Evolutionary conservation across 2,113 vertebrate genomes (phyloP), one percentile per base, ranked within the genome.

Genomic region (Tragelaphus buxtoni): DNA sequence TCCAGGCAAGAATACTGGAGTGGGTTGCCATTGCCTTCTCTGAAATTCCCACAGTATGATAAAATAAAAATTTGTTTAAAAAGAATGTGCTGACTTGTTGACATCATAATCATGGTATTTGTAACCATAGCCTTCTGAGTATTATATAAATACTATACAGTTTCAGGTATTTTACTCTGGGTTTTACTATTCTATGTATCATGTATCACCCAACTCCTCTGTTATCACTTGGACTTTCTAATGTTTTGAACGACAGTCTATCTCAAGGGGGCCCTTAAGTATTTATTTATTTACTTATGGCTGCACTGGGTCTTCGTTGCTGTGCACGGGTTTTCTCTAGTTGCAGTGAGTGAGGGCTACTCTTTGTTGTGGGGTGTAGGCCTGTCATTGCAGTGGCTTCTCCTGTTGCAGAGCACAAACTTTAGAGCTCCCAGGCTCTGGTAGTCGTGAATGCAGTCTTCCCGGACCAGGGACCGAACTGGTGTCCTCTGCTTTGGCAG

Each of bases 41-140:
- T 16, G 30, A 63, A 63, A 63, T 63, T 32, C 3, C 60, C 60
- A 32, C 60, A 63, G 30, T 76, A 80, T 49, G 30, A 53, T 85
- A 90, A 90, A 79, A 58, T 60, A 51, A 91, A 76, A 51, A 49
- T 53, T 82, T 82, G 49, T 65, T 82, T 74, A 9, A 88, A 51
- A 91, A 88, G 18, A 84, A 47, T 80, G 45, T 84, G 39, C 39
- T 94, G 56, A 82, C 42, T 84, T 89, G 63, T 28, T 49, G 58
- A 85, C 22, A 47, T 20, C 79, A 35, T 61, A 85, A 91, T 76
- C 88, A 87, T 60, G n/a, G 60, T 49, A 77, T 56, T 87, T 90
- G 56, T 1, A 65, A 3, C 49, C 16, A 14, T 18, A 17, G 53
- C 13, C 13, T 8, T 91, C 42, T 90, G 26, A 60, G 6, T 89